Evolutionary conservation across 2,113 vertebrate species (phyloP), one percentile per base, ranked within the genome.

Genomic region (Macaca nemestrina): DNA sequence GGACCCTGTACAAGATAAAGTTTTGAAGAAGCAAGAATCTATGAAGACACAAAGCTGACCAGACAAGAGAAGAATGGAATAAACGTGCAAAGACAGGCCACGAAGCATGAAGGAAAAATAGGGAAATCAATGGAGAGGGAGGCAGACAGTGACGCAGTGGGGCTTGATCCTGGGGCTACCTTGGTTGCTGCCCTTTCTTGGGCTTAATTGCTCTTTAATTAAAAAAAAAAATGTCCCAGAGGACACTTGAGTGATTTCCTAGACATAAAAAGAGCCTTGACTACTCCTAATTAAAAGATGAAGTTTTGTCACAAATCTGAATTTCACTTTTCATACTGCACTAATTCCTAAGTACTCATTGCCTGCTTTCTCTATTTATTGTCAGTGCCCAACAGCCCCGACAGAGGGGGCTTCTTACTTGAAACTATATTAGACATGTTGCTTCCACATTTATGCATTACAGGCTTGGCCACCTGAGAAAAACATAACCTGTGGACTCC

Each of bases 241-340:
- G 78, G 68, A 90, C 81, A 76, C 32, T 18, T 94, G 12, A 87
- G 76, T 59, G 73, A 82, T 67, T 96, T 90, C 35, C 18, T 81
- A 91, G 27, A 55, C 27, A 70, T 48, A 61, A 72, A 93, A 57
- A 61, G 38, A 82, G 48, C 3, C n/a, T 85, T 45, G 22, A 30
- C 76, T 89, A 67, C 48, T 94, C 73, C 50, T 82, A 67, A 85
- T 82, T 55, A 86, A 94, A 72, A n/a, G 48, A 82, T 55, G 1
- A n/a, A 95, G 22, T 30, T 83, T 95, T 85, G 82, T 67, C 55
- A 84, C 57, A 96, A 87, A 94, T 90, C 40, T 59, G 43, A 96
- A 92, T 92, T 30, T 88, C 48, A 16, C 59, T 83, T 87, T 70
- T 45, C 43, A 38, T 23, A 25, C 10, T 57, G 75, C 13, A 59